phyloP scores from a whole-genome alignment of 2,888 invertebrate species.

The Plusia festucae region DNA sequence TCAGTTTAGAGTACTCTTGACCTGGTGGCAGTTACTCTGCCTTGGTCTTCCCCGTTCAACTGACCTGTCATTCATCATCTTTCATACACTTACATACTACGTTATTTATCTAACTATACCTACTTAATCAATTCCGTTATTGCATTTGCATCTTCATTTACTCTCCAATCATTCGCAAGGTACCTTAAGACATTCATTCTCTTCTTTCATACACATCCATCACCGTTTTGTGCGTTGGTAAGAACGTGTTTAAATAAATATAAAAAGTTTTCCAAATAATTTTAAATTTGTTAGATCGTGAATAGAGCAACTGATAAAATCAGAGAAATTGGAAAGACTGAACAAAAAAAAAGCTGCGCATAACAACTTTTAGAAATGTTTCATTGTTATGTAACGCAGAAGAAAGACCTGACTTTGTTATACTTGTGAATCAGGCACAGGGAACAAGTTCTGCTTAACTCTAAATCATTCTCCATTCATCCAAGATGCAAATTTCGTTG shows the following conservation, averaged over 20 bases:
- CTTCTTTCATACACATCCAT: neutral
- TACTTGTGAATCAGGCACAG: conserved; percentile 1
- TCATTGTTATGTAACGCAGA: neutral
- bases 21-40: neutral
- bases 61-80: neutral
- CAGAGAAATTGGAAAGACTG: neutral
- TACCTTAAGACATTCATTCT: neutral
- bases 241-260: neutral
- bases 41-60: neutral
- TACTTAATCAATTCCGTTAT: neutral
- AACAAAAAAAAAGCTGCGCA: neutral
- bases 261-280: neutral
- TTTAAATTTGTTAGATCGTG: neutral
- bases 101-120: neutral
- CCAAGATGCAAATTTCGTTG: too few relatives aligned
- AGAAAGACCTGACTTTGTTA: neutral
- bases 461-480: neutral
- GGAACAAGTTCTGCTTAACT: neutral
- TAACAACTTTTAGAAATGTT: conserved; percentile 1
- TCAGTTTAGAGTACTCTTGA: neutral
- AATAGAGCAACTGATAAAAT: neutral
- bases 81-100: neutral
- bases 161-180: neutral
- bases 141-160: neutral
- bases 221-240: neutral